A percentile compares a stretch with the other conserved stretches of the same genome.
Conservation (phyloP, 2,113 vertebrate genomes). For the Numenius arquata region DNA sequence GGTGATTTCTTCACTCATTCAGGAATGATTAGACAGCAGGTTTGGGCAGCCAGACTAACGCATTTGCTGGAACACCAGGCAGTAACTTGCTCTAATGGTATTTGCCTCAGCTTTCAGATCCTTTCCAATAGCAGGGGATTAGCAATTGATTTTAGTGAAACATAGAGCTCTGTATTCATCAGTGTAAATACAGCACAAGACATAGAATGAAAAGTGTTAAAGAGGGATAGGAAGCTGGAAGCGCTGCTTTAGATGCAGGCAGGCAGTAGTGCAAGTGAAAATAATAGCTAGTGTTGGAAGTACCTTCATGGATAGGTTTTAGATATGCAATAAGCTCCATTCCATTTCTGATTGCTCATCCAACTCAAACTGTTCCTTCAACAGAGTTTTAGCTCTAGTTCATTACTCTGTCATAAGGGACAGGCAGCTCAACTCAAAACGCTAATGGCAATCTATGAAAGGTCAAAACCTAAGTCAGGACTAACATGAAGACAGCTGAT, state of each 20-base stretch:
- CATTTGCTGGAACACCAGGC: neutral
- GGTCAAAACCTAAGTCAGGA: neutral
- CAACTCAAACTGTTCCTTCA: neutral
- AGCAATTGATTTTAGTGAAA: neutral
- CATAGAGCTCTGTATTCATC: neutral
- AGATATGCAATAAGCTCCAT: neutral
- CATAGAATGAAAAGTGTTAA: neutral
- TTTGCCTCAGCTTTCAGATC: neutral
- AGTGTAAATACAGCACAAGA: neutral
- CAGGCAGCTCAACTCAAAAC: neutral
- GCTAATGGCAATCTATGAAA: neutral
- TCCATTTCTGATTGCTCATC: neutral
- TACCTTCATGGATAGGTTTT: neutral
- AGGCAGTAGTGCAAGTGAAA: neutral
- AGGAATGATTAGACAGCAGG: neutral
- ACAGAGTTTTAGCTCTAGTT: neutral
- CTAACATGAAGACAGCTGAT: neutral
- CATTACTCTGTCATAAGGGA: neutral
- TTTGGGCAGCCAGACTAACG: neutral
- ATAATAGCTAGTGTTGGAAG: neutral
- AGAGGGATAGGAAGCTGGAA: neutral
- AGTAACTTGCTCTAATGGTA: neutral
- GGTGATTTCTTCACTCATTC: neutral
- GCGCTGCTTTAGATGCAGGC: neutral
- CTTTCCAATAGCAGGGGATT: neutral